Percentiles rank a stretch among this genome's conserved stretches.
phyloP scores from a whole-genome alignment of 1,140 invertebrate genomes.

The Proales similis region DNA sequence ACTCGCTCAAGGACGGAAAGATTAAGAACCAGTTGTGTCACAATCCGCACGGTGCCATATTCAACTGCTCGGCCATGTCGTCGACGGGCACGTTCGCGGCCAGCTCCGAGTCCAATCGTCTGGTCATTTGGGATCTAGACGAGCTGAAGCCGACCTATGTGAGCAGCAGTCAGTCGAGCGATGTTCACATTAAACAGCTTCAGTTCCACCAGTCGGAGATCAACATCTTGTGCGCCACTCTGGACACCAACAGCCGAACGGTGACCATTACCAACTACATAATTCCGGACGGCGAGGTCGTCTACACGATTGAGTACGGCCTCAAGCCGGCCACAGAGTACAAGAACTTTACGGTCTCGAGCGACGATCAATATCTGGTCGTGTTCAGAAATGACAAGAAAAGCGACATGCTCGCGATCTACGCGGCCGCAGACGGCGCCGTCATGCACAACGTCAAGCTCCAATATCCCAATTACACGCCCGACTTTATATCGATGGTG shows the following conservation, averaged over 20 bases:
- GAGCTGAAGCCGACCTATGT: conserved; percentile 18
- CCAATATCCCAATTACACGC: conserved; percentile 45
- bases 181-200: conserved; percentile 8
- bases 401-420: conserved; percentile 73
- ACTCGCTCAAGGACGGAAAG: conserved; percentile 20
- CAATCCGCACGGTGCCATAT: conserved; percentile 24
- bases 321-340: conserved; percentile 44
- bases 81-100: conserved; percentile 24
- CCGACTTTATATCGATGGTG: conserved; percentile 54
- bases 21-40: conserved; percentile 5
- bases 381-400: conserved; percentile 73
- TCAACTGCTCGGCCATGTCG: conserved; percentile 24
- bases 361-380: conserved; percentile 69
- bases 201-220: conserved; percentile 20
- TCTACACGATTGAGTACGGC: conserved; percentile 70
- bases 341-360: conserved; percentile 64
- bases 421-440: conserved; percentile 71
- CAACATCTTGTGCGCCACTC: not conserved
- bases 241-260: conserved; percentile 39
- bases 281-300: conserved; percentile 60
- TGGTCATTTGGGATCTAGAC: conserved; percentile 34
- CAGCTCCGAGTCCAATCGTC: conserved; percentile 20
- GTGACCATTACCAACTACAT: conserved; percentile 47
- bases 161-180: not conserved
- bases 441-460: conserved; percentile 63